Base-by-base conservation (phyloP, 1,140 invertebrate genomes). In the Pseudomyrmex dendroicus region DNA sequence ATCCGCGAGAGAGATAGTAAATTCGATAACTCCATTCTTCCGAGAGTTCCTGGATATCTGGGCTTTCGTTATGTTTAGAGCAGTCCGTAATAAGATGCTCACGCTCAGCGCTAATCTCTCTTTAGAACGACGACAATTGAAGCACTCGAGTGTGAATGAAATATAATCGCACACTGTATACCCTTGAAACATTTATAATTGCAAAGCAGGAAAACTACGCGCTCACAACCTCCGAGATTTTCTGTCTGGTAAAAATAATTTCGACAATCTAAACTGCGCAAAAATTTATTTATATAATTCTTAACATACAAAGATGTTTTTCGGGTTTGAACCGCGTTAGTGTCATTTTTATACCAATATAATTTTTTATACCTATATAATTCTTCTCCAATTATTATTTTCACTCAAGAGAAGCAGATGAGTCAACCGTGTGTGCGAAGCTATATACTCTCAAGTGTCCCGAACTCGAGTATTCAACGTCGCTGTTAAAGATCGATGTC, bases 11-110 rank as follows among this genome's bases (percentile, higher is more conserved):
- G 66, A 61, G 66, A 61, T 57, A 84, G 52, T 62, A 52, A 67
- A 62, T 63, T 67, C 62, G 64, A 84, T 70, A 48, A 57, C 83
- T 82, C 52, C 66, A 80, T 84, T 66, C 59, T 72, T 63, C 20
- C 56, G 22, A 4, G 50, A 35, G 35, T 35, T 35, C 5, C 44
- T 22, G 10, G 46, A 83, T 80, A 72, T 70, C 66, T 44, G 59
- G 62, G 59, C 59, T 82, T 82, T 63, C 70, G 57, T 63, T 76
- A 8, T 50, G 59, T 74, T 76, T 76, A 35, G 35, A 35, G 46
- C 44, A 10, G 57, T 48, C 57, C 61, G 68, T 57, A 82, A 73
- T 56, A 76, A 82, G 80, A 82, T 76, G 80, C 80, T 15, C 61
- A 44, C 17, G 68, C 50, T 74, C 63, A 56, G 22, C 50, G 68